phyloP scores from a whole-genome alignment of 2,888 invertebrate species.

The Stenichneumon culpator region DNA sequence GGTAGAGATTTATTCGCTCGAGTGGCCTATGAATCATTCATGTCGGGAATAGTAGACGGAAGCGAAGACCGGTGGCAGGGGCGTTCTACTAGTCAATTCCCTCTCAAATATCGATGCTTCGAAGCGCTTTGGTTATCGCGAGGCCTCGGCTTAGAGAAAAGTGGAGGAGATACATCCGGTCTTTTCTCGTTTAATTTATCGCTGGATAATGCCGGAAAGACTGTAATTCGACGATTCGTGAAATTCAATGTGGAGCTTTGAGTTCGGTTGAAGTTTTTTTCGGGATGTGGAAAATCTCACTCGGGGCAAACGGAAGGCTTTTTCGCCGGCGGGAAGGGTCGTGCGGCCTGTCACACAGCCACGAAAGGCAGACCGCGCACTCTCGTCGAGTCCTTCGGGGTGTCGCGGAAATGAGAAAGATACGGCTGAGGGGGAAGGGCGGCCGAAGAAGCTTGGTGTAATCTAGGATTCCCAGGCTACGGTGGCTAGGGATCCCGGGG shows the following conservation, averaged over 20 bases:
- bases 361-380: background rate
- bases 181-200: background rate
- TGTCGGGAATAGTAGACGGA: constrained; percentile 16
- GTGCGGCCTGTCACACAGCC: background rate
- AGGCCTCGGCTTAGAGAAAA: constrained; percentile 6
- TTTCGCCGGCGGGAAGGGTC: background rate
- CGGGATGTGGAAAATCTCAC: background rate
- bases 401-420: constrained; percentile 12
- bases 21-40: constrained; percentile 54
- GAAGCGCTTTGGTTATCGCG: constrained; percentile 1
- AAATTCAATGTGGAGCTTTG: constrained; percentile 10
- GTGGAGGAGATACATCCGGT: background rate
- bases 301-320: background rate
- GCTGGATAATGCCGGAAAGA: background rate
- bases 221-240: background rate
- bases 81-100: constrained; percentile 33
- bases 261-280: constrained; percentile 21
- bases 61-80: background rate
- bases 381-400: background rate
- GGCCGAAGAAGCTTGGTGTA: constrained; percentile 47
- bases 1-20: constrained; percentile 35
- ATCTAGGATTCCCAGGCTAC: constrained; percentile 61
- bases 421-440: constrained; percentile 1
- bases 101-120: constrained; percentile 23
- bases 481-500: constrained; percentile 40